Evolutionary conservation across 2,797 vertebrate genomes (phyloP).

Genomic region (Clarias laeviceps): DNA sequence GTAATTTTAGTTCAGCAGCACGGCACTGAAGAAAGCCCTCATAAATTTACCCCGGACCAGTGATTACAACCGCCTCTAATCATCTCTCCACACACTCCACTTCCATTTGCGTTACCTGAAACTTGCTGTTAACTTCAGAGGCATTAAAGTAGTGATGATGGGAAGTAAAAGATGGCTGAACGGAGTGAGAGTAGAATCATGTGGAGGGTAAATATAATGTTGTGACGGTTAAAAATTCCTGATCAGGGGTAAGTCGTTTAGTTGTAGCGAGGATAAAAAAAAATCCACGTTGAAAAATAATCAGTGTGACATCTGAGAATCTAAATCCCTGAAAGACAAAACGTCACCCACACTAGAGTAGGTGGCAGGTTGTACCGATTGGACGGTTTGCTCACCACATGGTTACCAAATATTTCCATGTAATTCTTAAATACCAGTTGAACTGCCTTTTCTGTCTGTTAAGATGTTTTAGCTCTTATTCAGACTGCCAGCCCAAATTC

Average conservation of each 20-base stretch:
- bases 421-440: background rate
- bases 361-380: background rate
- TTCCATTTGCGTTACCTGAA: background rate
- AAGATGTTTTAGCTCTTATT: background rate
- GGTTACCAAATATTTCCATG: background rate
- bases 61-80: slow-evolving; percentile 24
- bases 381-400: background rate
- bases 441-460: background rate
- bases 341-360: background rate
- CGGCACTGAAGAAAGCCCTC: slow-evolving; percentile 2
- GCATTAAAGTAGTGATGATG: background rate
- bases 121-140: slow-evolving; percentile 10
- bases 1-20: background rate
- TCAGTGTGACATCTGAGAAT: background rate
- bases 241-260: background rate
- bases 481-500: too few species aligned
- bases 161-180: background rate
- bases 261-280: slow-evolving; percentile 17
- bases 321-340: background rate
- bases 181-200: background rate
- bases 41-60: slow-evolving; percentile 13
- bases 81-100: background rate
- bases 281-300: slow-evolving; percentile 16
- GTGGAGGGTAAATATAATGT: slow-evolving; percentile 22
- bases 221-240: slow-evolving; percentile 7